phyloP scores from a whole-genome alignment of 2,113 vertebrate species.

The Psephotus haematonotus region DNA sequence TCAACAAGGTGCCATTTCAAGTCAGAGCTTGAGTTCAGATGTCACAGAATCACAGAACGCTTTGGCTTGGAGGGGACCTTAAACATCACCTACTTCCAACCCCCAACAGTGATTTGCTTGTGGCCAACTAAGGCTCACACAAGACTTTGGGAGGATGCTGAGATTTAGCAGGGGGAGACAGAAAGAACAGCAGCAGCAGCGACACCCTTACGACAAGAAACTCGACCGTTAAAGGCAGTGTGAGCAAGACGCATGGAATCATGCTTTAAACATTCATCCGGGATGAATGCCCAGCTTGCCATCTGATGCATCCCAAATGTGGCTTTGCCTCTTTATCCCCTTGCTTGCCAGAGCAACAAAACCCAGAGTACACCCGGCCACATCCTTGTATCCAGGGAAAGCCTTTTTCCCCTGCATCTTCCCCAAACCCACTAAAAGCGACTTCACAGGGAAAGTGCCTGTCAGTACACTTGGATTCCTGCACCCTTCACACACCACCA shows the following conservation, averaged over 20 bases:
- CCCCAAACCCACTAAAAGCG: neutral
- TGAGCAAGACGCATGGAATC: accelerated
- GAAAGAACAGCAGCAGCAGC: neutral
- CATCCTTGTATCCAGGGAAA: neutral
- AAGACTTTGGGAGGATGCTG: neutral
- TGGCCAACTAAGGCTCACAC: neutral
- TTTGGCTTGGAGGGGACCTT: neutral
- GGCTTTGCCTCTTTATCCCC: neutral
- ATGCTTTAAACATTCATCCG: neutral
- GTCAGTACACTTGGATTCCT: accelerated
- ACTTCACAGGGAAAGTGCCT: neutral
- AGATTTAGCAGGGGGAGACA: neutral
- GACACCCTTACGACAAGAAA: neutral
- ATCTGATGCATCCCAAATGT: accelerated
- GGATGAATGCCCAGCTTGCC: neutral
- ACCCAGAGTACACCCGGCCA: accelerated
- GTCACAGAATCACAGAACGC: neutral
- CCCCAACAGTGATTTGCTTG: neutral
- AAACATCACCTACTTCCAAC: neutral
- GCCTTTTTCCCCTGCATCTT: neutral
- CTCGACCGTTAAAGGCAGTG: neutral
- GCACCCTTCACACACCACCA: neutral
- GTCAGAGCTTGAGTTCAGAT: neutral
- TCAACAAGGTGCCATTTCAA: neutral
- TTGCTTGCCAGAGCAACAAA: neutral